phyloP scores from a whole-genome alignment of 2,113 vertebrate species.

The Bufo bufo region DNA sequence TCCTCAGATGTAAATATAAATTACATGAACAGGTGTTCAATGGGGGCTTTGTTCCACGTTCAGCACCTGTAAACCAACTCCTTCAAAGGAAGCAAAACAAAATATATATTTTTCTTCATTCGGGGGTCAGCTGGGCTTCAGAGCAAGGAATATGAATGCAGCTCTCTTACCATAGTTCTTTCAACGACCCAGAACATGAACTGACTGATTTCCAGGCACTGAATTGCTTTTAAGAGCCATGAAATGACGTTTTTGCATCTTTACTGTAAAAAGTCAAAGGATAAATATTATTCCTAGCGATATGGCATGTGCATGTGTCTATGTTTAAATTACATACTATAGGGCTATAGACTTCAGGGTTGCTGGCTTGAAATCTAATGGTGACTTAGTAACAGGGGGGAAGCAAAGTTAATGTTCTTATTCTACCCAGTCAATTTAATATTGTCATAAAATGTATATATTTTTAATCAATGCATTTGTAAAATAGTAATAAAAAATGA shows the following conservation, averaged over 20 bases:
- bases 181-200: conserved; percentile 45
- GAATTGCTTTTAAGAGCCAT: conserved; percentile 25
- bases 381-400: not conserved
- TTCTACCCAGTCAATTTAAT: not conserved
- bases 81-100: conserved; percentile 45
- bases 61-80: conserved; percentile 50
- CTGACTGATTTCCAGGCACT: not conserved
- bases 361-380: not conserved
- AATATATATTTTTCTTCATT: conserved; percentile 13
- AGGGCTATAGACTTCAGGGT: not conserved
- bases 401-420: not conserved
- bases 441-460: not conserved
- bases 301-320: not conserved
- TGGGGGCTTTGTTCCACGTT: conserved; percentile 53
- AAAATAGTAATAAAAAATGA: not conserved
- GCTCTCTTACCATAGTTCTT: conserved; percentile 13
- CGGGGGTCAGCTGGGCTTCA: conserved; percentile 38
- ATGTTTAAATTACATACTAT: not conserved
- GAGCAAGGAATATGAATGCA: conserved; percentile 3
- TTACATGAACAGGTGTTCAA: conserved; percentile 54
- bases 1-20: conserved; percentile 52
- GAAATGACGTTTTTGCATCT: conserved; percentile 26
- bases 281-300: not conserved
- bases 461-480: not conserved
- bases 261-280: conserved; percentile 14